phyloP scores from a whole-genome alignment of 2,797 vertebrate species.

The Sphenopsis melanotis region DNA sequence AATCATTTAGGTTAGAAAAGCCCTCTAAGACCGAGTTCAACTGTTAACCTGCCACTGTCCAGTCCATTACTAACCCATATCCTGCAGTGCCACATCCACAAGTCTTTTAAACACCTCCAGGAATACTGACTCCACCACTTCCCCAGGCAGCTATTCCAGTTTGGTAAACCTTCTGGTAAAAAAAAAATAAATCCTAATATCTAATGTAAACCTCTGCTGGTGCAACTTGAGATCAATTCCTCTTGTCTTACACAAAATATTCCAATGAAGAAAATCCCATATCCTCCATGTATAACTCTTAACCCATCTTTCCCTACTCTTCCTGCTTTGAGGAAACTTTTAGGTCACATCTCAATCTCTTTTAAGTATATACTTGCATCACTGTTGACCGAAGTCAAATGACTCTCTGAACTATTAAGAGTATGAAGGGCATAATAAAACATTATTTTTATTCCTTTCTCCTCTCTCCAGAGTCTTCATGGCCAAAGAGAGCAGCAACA shows the following conservation, averaged over 20 bases:
- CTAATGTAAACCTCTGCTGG: not conserved
- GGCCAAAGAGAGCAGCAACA: not conserved
- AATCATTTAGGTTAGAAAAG: not conserved
- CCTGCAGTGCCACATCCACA: not conserved
- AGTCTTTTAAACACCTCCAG: not conserved
- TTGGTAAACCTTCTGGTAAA: not conserved
- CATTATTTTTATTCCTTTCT: not conserved
- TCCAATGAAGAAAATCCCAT: not conserved
- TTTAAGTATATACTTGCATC: not conserved
- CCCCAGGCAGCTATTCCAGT: not conserved
- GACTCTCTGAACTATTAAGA: not conserved
- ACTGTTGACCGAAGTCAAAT: not conserved
- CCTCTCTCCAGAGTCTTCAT: not conserved
- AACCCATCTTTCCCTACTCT: not conserved
- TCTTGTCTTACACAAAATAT: not conserved
- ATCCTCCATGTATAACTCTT: not conserved
- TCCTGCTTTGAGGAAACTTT: not conserved
- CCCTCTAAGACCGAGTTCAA: not conserved
- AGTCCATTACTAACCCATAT: not conserved
- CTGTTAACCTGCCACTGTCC: not conserved
- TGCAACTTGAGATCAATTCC: not conserved
- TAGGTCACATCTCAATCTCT: not conserved
- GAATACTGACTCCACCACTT: not conserved
- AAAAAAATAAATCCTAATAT: not conserved
- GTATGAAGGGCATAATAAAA: not conserved